phyloP scores from a whole-genome alignment of 2,888 invertebrate species.

The Epirrhoe tristata region DNA sequence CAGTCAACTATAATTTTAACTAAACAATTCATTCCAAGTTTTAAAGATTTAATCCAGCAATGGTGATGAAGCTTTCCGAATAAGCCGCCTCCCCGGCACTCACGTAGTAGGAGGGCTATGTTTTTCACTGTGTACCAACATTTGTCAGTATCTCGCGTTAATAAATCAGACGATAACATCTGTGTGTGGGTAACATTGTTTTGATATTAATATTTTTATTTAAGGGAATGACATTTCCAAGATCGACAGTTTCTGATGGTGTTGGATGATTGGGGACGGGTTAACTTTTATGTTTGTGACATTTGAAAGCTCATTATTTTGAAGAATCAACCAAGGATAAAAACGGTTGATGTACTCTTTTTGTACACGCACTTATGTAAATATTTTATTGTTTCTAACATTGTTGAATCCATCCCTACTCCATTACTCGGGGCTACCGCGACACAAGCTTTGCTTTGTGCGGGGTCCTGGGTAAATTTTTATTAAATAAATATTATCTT shows the following conservation, averaged over 20 bases:
- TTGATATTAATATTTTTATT: slow-evolving; percentile 59
- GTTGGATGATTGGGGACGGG: slow-evolving; percentile 17
- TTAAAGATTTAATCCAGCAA: slow-evolving; percentile 20
- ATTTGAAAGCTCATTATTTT: slow-evolving; percentile 2
- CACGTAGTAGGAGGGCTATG: slow-evolving; percentile 17
- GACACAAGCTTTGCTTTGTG: too few species aligned
- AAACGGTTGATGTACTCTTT: not conserved
- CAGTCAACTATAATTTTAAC: too few species aligned
- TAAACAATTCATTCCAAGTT: too few species aligned
- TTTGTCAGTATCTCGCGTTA: slow-evolving; percentile 56
- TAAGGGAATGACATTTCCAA: slow-evolving; percentile 51
- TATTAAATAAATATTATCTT: too few species aligned
- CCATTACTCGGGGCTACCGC: too few species aligned
- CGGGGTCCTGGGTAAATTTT: too few species aligned
- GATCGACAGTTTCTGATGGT: slow-evolving; percentile 11
- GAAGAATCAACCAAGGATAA: not conserved
- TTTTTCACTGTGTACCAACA: slow-evolving; percentile 45
- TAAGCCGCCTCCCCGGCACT: not conserved
- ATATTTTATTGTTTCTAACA: too few species aligned
- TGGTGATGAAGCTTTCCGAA: slow-evolving; percentile 1
- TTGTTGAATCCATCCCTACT: too few species aligned
- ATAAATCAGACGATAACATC: slow-evolving; percentile 61
- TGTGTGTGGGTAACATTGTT: slow-evolving; percentile 50
- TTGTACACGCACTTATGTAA: too few species aligned
- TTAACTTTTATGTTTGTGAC: slow-evolving; percentile 8